Conservation (phyloP, 2,113 vertebrate species). For the Leucopsar rothschildi region DNA sequence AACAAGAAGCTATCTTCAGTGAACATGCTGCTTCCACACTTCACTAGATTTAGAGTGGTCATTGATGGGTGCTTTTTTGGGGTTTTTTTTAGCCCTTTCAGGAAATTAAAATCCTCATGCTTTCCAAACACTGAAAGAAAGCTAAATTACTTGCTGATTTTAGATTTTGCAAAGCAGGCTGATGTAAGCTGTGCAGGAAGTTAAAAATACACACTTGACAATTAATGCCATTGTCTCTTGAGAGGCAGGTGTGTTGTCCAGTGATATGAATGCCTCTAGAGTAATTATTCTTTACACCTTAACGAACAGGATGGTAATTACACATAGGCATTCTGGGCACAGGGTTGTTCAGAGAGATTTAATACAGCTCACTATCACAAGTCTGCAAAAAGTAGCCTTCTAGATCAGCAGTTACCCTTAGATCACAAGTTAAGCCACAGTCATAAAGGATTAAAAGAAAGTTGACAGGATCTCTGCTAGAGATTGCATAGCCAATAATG, state of each 20-base stretch:
- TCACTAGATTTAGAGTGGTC: not conserved
- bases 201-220: slow-evolving; percentile 56
- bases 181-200: slow-evolving; percentile 62
- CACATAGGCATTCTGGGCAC: not conserved
- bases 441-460: not conserved
- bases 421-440: not conserved
- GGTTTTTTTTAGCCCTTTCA: not conserved
- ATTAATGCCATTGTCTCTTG: slow-evolving; percentile 77
- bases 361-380: not conserved
- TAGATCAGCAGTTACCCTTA: not conserved
- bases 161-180: slow-evolving; percentile 76
- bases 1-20: not conserved
- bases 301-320: slow-evolving; percentile 74
- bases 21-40: not conserved
- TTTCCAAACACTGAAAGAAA: slow-evolving; percentile 5
- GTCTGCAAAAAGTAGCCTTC: not conserved
- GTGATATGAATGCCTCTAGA: slow-evolving; percentile 72
- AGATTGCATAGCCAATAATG: not conserved
- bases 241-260: slow-evolving; percentile 78
- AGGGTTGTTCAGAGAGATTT: slow-evolving; percentile 2
- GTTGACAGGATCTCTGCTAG: not conserved
- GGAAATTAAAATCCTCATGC: not conserved
- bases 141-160: slow-evolving; percentile 50
- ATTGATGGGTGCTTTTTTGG: not conserved
- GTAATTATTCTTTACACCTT: slow-evolving; percentile 78